Percentiles rank a stretch among this genome's conserved stretches.
These are phyloP conservation scores for Drosophila vallismaia DNA, from an alignment of 2,888 invertebrate species.

Conservation along the genomic window DNA sequence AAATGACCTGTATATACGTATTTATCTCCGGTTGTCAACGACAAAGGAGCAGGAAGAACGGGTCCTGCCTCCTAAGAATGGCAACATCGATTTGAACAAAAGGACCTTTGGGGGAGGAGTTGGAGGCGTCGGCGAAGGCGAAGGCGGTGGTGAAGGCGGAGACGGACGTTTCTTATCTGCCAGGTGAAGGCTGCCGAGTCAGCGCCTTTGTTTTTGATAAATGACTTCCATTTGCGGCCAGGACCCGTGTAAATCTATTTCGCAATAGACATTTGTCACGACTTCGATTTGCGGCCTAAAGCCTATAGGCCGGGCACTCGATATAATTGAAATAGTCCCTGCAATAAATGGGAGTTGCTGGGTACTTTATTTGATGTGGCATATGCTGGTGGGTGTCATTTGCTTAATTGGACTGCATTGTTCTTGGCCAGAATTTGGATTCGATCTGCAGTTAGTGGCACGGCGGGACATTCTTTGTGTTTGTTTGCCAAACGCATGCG, in stretches of 20 bases:
- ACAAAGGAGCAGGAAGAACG: slow-evolving; percentile 41
- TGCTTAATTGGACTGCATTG: slow-evolving; percentile 45
- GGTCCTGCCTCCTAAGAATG: slow-evolving; percentile 44
- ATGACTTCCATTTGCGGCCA: slow-evolving; percentile 54
- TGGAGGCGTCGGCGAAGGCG: background rate
- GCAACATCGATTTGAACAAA: slow-evolving; percentile 61
- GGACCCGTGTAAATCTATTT: slow-evolving; percentile 66
- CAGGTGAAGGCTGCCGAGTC: slow-evolving; percentile 54
- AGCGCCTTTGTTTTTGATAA: slow-evolving; percentile 71
- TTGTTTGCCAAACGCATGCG: slow-evolving; percentile 7
- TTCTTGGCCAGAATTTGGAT: slow-evolving; percentile 14
- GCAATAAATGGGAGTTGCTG: slow-evolving; percentile 52
- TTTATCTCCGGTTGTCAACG: slow-evolving; percentile 61
- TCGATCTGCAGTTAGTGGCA: slow-evolving; percentile 15
- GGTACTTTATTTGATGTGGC: slow-evolving; percentile 33
- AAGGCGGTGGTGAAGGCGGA: slow-evolving; percentile 1
- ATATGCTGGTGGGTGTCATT: slow-evolving; percentile 29
- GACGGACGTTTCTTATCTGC: slow-evolving; percentile 53
- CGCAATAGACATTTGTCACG: slow-evolving; percentile 67
- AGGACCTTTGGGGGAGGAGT: slow-evolving; percentile 8
- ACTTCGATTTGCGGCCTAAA: slow-evolving; percentile 42
- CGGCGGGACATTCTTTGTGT: slow-evolving; percentile 15
- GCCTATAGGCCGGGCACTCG: slow-evolving; percentile 37
- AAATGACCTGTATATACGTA: slow-evolving; percentile 65
- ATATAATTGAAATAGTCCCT: slow-evolving; percentile 51